Evolutionary conservation across 2,113 vertebrate species (phyloP).

Genomic region (Muscicapa adusta): DNA sequence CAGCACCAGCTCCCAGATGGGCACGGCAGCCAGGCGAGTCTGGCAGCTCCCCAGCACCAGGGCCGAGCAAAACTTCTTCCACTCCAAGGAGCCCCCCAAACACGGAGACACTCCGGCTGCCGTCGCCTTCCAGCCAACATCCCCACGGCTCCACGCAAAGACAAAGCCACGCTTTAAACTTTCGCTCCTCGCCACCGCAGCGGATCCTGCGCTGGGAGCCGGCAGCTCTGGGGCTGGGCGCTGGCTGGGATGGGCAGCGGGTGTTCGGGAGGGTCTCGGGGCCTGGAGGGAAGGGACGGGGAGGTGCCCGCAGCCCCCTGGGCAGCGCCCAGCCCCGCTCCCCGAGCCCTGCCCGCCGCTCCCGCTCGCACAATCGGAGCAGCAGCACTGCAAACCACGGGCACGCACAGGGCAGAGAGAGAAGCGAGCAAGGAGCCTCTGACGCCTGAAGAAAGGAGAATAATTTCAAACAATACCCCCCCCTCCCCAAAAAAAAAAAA

Average conservation of each 20-base stretch:
- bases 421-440: neutral
- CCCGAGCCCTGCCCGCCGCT: constrained; percentile 30
- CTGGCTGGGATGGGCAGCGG: neutral
- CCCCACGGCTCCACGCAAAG: neutral
- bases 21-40: neutral
- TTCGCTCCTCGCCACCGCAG: constrained; percentile 32
- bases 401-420: neutral
- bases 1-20: neutral
- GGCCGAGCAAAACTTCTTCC: neutral
- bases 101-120: neutral
- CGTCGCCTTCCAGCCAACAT: neutral
- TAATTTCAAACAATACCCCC: neutral
- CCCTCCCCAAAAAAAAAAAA: neutral
- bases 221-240: constrained; percentile 13
- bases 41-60: neutral
- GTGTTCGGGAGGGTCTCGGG: constrained; percentile 21
- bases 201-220: neutral
- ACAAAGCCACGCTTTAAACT: constrained; percentile 51
- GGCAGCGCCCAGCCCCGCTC: neutral
- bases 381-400: neutral
- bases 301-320: neutral
- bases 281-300: constrained; percentile 22
- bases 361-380: neutral
- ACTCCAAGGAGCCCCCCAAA: neutral
- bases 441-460: neutral